Conservation (phyloP, 2,888 invertebrate species). For the Lycocerus yunnanus region DNA sequence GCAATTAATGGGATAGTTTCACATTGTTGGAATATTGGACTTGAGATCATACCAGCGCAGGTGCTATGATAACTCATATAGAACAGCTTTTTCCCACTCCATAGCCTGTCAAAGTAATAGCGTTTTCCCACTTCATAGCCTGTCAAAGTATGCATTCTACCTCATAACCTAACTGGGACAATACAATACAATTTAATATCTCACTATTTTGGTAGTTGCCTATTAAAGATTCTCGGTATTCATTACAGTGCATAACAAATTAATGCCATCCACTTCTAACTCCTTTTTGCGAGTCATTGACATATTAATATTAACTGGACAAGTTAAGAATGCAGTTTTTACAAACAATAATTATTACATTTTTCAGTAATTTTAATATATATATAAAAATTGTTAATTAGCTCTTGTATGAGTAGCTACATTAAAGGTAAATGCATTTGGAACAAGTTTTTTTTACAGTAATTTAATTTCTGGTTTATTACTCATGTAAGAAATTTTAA, state of each 20-base stretch:
- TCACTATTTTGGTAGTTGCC: too few species aligned
- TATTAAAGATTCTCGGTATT: background rate
- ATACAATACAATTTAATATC: too few species aligned
- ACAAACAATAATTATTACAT: background rate
- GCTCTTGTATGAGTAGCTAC: background rate
- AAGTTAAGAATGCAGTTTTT: background rate
- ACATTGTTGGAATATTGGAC: too few species aligned
- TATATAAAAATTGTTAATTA: background rate
- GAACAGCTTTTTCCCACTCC: too few species aligned
- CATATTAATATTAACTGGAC: background rate
- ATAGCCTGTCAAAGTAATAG: too few species aligned
- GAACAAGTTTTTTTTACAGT: slow-evolving; percentile 11
- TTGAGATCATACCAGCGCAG: too few species aligned
- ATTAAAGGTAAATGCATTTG: background rate
- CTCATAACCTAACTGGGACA: too few species aligned
- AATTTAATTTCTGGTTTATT: slow-evolving; percentile 11
- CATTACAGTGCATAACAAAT: background rate
- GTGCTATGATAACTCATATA: too few species aligned
- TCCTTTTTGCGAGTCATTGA: background rate
- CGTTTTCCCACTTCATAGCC: too few species aligned
- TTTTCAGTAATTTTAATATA: background rate
- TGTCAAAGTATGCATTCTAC: too few species aligned
- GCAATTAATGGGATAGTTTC: too few species aligned
- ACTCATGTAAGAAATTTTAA: slow-evolving; percentile 1
- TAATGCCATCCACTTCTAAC: background rate